Evolutionary conservation across 1,140 invertebrate genomes (phyloP).

Genomic region (Gyrodactylus bullatarudis): DNA sequence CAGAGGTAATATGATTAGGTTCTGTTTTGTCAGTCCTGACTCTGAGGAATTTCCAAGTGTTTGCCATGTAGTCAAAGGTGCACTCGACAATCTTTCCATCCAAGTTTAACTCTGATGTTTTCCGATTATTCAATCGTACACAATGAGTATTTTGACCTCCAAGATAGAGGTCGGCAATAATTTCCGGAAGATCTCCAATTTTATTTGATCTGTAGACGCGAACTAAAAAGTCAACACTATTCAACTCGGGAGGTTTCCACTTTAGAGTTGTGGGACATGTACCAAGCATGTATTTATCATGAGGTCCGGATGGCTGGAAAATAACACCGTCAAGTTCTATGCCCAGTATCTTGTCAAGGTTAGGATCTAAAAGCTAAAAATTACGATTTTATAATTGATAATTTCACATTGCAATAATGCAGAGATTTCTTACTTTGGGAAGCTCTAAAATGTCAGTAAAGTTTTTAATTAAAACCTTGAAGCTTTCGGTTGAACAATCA

Average conservation of each 20-base stretch:
- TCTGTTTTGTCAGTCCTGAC: conserved; percentile 1
- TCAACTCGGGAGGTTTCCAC: conserved; percentile 71
- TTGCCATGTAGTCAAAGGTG: background rate
- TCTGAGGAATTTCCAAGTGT: background rate
- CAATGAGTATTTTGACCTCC: background rate
- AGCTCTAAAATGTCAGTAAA: background rate
- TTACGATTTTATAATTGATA: background rate
- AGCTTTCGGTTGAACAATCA: background rate
- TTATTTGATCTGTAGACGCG: background rate
- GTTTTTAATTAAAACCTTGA: background rate
- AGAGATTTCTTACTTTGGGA: background rate
- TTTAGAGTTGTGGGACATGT: conserved; percentile 50
- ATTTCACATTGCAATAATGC: background rate
- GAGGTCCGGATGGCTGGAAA: conserved; percentile 56
- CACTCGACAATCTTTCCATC: conserved; percentile 6
- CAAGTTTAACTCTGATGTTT: background rate
- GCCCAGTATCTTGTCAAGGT: conserved; percentile 42
- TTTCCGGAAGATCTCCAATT: background rate
- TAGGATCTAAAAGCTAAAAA: conserved; percentile 14
- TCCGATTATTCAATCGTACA: background rate
- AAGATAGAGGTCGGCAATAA: background rate
- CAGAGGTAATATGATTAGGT: conserved; percentile 5
- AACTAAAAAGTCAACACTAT: conserved; percentile 74
- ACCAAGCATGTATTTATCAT: conserved; percentile 34
- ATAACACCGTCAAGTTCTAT: conserved; percentile 92